Conservation (phyloP, 2,888 invertebrate species). For the Pachycephus smyrnensis region DNA sequence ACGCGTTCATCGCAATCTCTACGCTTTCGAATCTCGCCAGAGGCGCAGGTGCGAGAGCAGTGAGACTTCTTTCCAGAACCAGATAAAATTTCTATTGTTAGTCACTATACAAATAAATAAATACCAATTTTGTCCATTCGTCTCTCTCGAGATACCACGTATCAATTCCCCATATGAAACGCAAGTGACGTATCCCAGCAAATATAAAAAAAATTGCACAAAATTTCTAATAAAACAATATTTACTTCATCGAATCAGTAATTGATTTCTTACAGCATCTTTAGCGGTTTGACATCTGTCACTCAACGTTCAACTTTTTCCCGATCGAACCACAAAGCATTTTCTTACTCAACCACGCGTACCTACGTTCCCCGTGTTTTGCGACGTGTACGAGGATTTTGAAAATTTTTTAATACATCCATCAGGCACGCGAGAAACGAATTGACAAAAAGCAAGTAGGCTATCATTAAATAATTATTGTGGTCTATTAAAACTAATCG, state of each 20-base stretch:
- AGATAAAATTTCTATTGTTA: not conserved
- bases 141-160: not conserved
- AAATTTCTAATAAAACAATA: not conserved
- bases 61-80: not conserved
- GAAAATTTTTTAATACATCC: not conserved
- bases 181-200: not conserved
- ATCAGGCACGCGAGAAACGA: not conserved
- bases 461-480: not conserved
- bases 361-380: not conserved
- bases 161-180: not conserved
- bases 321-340: not conserved
- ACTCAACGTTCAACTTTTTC: no score
- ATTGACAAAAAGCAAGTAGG: not conserved
- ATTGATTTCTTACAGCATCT: not conserved
- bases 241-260: not conserved
- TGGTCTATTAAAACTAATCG: not conserved
- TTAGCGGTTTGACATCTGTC: no score
- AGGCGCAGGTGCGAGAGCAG: not conserved
- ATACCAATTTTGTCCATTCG: not conserved
- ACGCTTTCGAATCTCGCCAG: not conserved
- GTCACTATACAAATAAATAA: not conserved
- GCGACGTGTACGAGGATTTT: not conserved
- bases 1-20: not conserved
- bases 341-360: not conserved
- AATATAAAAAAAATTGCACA: not conserved